Evolutionary conservation across 2,113 vertebrate species (phyloP).

Genomic region (Apodemus speciosus): DNA sequence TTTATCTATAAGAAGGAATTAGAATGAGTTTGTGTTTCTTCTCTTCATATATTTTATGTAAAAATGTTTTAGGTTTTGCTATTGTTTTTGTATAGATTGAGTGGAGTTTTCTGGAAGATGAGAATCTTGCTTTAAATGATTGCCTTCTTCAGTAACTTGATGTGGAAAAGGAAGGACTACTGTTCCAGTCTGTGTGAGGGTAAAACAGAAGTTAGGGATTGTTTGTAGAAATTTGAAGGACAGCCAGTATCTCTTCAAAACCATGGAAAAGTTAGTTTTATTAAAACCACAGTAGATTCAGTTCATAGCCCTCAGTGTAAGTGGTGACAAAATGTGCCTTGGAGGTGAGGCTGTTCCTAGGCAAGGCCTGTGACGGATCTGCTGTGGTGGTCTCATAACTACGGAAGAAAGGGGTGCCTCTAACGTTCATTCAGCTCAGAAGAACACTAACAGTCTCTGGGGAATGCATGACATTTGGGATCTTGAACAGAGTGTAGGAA

Average conservation of each 20-base stretch:
- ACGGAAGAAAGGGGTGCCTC: background rate
- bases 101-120: background rate
- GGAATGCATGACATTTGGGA: constrained; percentile 61
- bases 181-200: constrained; percentile 47
- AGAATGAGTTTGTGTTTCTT: constrained; percentile 44
- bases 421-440: constrained; percentile 5
- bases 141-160: constrained; percentile 7
- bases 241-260: constrained; percentile 72
- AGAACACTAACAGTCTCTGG: constrained; percentile 48
- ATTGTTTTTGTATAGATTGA: constrained; percentile 27
- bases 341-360: constrained; percentile 37
- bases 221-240: constrained; percentile 63
- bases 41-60: constrained; percentile 31
- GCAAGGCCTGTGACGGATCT: background rate
- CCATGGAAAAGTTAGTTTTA: constrained; percentile 67
- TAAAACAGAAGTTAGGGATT: constrained; percentile 37
- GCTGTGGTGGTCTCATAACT: background rate
- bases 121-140: constrained; percentile 48
- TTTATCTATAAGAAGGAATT: background rate
- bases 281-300: constrained; percentile 69
- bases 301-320: constrained; percentile 55
- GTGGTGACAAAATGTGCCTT: constrained; percentile 59
- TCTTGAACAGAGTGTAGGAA: constrained; percentile 31
- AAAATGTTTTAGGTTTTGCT: constrained; percentile 52
- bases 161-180: constrained; percentile 19